Percentiles rank a stretch among this genome's conserved stretches.
phyloP scores from a whole-genome alignment of 2,113 vertebrate genomes.

The Calonectris borealis region DNA sequence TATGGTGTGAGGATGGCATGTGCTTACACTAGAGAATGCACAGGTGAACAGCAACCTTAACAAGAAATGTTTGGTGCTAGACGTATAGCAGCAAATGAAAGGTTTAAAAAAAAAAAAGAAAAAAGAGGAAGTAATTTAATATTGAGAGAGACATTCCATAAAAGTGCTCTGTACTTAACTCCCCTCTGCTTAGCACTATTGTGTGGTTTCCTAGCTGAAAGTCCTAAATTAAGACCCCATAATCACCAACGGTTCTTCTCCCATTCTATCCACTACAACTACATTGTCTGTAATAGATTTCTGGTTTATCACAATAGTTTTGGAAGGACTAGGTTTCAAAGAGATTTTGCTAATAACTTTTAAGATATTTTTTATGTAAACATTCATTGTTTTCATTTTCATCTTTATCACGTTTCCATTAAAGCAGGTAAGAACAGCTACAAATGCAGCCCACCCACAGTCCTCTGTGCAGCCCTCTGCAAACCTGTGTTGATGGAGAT shows the following conservation, averaged over 20 bases:
- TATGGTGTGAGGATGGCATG: neutral
- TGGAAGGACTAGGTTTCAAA: neutral
- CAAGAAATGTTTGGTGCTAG: neutral
- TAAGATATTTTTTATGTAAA: neutral
- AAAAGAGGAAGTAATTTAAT: neutral
- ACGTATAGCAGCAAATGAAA: neutral
- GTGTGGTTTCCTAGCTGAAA: neutral
- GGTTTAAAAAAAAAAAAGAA: neutral
- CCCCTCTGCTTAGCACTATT: neutral
- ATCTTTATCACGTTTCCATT: neutral
- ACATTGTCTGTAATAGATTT: neutral
- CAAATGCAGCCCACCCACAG: neutral
- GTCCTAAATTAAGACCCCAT: neutral
- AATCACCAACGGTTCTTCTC: neutral
- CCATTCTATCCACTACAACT: neutral
- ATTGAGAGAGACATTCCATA: neutral
- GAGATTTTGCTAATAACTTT: neutral
- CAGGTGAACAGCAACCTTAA: neutral
- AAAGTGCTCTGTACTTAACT: neutral
- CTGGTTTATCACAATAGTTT: neutral
- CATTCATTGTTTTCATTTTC: neutral
- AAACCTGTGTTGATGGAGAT: neutral
- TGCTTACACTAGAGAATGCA: neutral
- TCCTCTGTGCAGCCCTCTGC: neutral
- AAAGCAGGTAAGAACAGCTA: neutral